Percentiles rank a stretch among this genome's conserved stretches.
Conservation (phyloP, 1,140 invertebrate genomes). For the Andricus grossulariae region DNA sequence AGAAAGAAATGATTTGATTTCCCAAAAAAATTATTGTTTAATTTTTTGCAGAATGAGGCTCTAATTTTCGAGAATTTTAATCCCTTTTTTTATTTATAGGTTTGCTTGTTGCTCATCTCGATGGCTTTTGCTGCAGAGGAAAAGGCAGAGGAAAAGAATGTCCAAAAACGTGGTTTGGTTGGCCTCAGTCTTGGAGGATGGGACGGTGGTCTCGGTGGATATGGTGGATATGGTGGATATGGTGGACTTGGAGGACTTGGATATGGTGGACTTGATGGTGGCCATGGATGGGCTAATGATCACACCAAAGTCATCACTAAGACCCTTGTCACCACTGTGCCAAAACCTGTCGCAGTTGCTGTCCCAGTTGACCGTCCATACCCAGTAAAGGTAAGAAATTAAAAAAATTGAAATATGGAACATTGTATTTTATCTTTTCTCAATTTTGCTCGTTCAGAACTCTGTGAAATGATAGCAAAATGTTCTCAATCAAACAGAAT, state of each 20-base stretch:
- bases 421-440: slow-evolving; percentile 39
- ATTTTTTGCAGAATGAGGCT: too few species aligned
- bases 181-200: slow-evolving; percentile 46
- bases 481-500: too few species aligned
- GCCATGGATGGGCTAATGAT: slow-evolving; percentile 44
- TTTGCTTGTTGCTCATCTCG: slow-evolving; percentile 68
- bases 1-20: too few species aligned
- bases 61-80: not conserved
- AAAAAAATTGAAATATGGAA: slow-evolving; percentile 40
- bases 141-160: slow-evolving; percentile 57
- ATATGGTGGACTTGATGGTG: slow-evolving; percentile 34
- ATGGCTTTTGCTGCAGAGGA: slow-evolving; percentile 61
- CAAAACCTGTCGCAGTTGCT: slow-evolving; percentile 65
- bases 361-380: slow-evolving; percentile 69
- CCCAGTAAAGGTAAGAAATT: slow-evolving; percentile 67
- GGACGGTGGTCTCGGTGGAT: slow-evolving; percentile 43
- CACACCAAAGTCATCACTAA: slow-evolving; percentile 60
- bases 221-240: slow-evolving; percentile 42
- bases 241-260: slow-evolving; percentile 17
- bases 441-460: not conserved
- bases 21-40: too few species aligned
- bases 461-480: too few species aligned
- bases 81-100: slow-evolving; percentile 50
- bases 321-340: slow-evolving; percentile 54
- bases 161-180: slow-evolving; percentile 69